Conservation (phyloP, 2,797 vertebrate species). For the Schizopygopsis malacanthus region DNA sequence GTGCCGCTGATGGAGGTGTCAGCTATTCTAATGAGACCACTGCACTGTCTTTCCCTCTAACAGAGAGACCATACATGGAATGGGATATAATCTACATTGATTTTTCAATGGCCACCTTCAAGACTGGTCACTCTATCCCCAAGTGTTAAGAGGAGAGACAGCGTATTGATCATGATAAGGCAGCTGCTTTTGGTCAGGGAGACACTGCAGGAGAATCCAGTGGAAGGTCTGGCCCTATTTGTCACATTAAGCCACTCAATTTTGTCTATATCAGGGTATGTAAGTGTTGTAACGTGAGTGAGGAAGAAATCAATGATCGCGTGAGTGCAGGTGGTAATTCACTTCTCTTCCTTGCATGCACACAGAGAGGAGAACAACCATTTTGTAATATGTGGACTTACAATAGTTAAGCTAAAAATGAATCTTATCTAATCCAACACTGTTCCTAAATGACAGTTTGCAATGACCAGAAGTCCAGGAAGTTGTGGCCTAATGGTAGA, state of each 20-base stretch:
- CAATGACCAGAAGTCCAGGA: too few species aligned
- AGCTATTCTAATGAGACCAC: slow-evolving; percentile 73
- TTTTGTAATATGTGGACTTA: background rate
- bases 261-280: slow-evolving; percentile 8
- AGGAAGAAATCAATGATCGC: slow-evolving; percentile 27
- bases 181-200: slow-evolving; percentile 72
- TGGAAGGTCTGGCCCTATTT: slow-evolving; percentile 73
- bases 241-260: slow-evolving; percentile 24
- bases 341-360: slow-evolving; percentile 12
- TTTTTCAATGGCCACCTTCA: slow-evolving; percentile 58
- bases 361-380: background rate
- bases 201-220: slow-evolving; percentile 71
- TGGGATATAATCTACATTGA: slow-evolving; percentile 22
- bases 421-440: background rate
- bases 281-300: slow-evolving; percentile 12
- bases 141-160: slow-evolving; percentile 42
- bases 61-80: background rate
- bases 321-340: slow-evolving; percentile 10
- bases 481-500: too few species aligned
- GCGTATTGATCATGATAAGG: slow-evolving; percentile 77
- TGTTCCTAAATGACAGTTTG: background rate
- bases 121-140: slow-evolving; percentile 22
- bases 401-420: background rate
- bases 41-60: slow-evolving; percentile 14
- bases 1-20: slow-evolving; percentile 63